phyloP scores from a whole-genome alignment of 2,797 vertebrate genomes.

The Tamandua tetradactyla region DNA sequence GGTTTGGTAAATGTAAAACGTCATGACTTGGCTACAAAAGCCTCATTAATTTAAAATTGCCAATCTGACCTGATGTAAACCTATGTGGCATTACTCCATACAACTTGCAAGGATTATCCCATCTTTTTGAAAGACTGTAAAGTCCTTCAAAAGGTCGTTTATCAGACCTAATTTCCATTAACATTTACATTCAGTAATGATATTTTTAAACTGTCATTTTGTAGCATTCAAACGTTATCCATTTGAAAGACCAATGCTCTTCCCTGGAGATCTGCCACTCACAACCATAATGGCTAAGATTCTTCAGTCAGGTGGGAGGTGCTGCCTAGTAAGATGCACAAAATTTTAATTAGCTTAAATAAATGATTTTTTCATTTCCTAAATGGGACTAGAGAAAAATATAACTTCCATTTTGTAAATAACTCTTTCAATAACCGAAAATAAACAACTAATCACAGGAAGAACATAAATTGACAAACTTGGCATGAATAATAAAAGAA shows the following conservation, averaged over 20 bases:
- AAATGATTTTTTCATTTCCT: background rate
- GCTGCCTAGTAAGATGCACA: background rate
- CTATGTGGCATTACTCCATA: background rate
- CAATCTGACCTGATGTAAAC: background rate
- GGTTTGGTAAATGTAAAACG: background rate
- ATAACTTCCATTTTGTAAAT: background rate
- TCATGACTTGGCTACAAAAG: background rate
- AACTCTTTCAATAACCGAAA: background rate
- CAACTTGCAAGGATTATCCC: background rate
- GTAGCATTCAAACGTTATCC: background rate
- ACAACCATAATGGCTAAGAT: background rate
- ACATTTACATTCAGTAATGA: background rate
- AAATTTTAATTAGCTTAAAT: background rate
- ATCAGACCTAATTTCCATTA: background rate
- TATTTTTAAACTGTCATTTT: slow-evolving; percentile 10
- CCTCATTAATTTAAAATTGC: background rate
- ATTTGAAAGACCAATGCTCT: background rate
- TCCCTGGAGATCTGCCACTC: background rate
- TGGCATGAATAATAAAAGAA: background rate
- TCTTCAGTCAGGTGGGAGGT: background rate
- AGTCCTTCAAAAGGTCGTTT: background rate
- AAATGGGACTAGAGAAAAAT: background rate
- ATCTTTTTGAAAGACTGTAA: background rate
- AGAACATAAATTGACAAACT: background rate
- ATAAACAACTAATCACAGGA: background rate